Evolutionary conservation across 2,888 invertebrate genomes (phyloP), one percentile per base, ranked within the genome.

Genomic region (Pyrgus malvae): DNA sequence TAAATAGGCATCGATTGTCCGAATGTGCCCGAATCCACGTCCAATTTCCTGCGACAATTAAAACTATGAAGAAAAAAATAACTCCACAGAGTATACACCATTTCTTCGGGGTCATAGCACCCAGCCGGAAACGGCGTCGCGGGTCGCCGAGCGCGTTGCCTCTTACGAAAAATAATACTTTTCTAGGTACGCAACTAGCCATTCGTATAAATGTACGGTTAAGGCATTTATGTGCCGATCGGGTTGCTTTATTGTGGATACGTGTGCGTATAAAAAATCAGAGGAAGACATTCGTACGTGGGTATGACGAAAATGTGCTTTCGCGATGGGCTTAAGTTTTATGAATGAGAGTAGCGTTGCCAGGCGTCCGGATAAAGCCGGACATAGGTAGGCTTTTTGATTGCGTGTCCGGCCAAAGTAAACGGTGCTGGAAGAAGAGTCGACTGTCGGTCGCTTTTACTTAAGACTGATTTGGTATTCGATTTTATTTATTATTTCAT

Each of bases 71-170:
- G 72, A 77, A 76, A 75, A 74, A 76, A 79, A 74, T 77, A 78
- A 78, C 79, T 81, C 78, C 73, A 61, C 45, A 59, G 61, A 62
- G 56, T 60, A 58, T 75, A 77, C 71, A 78, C 80, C 82, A 86
- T 85, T 88, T 88, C 84, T 84, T 82, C 68, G 87, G 85, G 89
- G 89, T 89, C 90, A 88, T 86, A 88, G 89, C 88, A 89, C 90
- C 89, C 79, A 78, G 77, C 85, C 85, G 89, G 89, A 90, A 88
- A 74, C 72, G 53, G 59, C 78, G 88, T 80, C 76, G 79, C 87
- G 89, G 89, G 89, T 90, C 89, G 90, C 69, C 78, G 85, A 73
- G 79, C 83, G 84, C 73, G 80, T 81, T 72, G 76, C 69, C 78
- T 82, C 85, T 83, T 82, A 84, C 85, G 83, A 88, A 88, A 88